Evolutionary conservation across 2,113 vertebrate genomes (phyloP).

Genomic region (Chitala chitala): DNA sequence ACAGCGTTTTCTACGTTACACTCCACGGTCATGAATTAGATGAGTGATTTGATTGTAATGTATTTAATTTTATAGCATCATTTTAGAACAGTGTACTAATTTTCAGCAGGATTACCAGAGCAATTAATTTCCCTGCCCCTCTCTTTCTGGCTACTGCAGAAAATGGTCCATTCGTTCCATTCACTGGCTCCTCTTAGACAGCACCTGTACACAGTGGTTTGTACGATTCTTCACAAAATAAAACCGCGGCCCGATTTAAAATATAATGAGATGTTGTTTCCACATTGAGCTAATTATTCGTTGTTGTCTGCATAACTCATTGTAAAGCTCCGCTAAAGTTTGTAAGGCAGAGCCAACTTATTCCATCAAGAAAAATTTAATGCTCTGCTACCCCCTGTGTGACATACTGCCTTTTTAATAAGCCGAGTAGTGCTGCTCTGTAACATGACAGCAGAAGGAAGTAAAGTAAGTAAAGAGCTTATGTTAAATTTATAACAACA

Average conservation of each 20-base stretch:
- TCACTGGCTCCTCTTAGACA: not conserved
- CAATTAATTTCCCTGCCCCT: too few species aligned
- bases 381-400: slow-evolving; percentile 36
- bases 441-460: slow-evolving; percentile 28
- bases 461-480: slow-evolving; percentile 22
- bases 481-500: slow-evolving; percentile 15
- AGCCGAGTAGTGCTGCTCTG: slow-evolving; percentile 26
- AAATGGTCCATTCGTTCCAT: slow-evolving; percentile 4
- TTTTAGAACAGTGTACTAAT: too few species aligned
- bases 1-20: too few species aligned
- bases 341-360: slow-evolving; percentile 42
- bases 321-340: slow-evolving; percentile 31
- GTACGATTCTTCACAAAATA: slow-evolving; percentile 2
- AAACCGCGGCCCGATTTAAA: not conserved
- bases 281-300: slow-evolving; percentile 29
- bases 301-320: slow-evolving; percentile 29
- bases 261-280: slow-evolving; percentile 11
- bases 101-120: too few species aligned
- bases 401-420: slow-evolving; percentile 42
- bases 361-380: slow-evolving; percentile 48
- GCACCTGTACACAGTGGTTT: not conserved
- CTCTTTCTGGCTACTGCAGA: too few species aligned
- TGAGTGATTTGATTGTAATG: too few species aligned
- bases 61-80: too few species aligned
- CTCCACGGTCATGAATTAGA: too few species aligned